Base-by-base conservation (phyloP, 37 sponge, comb jelly and placozoan genomes). In the Agelas oroides region DNA sequence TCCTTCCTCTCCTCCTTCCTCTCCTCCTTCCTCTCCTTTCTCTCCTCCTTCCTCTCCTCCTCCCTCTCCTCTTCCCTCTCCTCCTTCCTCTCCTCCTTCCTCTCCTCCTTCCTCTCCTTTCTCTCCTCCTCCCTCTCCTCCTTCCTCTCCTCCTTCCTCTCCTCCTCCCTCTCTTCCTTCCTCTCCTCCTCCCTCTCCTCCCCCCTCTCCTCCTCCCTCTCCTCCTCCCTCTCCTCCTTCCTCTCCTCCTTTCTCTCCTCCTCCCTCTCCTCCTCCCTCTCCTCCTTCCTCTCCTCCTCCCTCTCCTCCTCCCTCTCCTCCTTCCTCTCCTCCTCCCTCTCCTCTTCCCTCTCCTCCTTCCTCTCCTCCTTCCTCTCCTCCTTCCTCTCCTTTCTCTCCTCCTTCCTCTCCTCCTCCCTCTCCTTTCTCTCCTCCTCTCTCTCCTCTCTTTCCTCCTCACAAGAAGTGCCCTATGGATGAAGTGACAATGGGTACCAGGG, bases 151-250 rank as follows among this genome's bases (percentile, higher is more conserved):
- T 58, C 53, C 75, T 74, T 25, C 14, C 19, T 23, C 24, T 65
- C 25, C 30, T 25, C 30, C 67, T 24, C 19, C 21, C 25, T 65
- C 75, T 74, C 57, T 74, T 58, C 53, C 57, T 74, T 58, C 53
- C 57, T 74, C 75, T 74, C 57, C 53, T 58, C 53, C 57, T 74
- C 75, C 53, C 57, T 74, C 75, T 74, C 57, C n/a, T 54, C 75
- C 34, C 38, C 34, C 71, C 14, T 19, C 34, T 12, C 34, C 38
- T 34, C 71, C 34, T 19, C 25, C 13, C 28, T 64, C 27, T 64
- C n/a, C n/a, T 70, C 16, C 34, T 37, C 34, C 15, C 12, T 70
- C 32, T 70, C 14, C 34, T 37, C 5, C 32, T 70, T 37, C 15
- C 16, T 70, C 23, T 2, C 30, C 17, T 59, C 67, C n/a, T 20